phyloP scores from a whole-genome alignment of 2,797 vertebrate species.

The Paedocypris micromegethes region DNA sequence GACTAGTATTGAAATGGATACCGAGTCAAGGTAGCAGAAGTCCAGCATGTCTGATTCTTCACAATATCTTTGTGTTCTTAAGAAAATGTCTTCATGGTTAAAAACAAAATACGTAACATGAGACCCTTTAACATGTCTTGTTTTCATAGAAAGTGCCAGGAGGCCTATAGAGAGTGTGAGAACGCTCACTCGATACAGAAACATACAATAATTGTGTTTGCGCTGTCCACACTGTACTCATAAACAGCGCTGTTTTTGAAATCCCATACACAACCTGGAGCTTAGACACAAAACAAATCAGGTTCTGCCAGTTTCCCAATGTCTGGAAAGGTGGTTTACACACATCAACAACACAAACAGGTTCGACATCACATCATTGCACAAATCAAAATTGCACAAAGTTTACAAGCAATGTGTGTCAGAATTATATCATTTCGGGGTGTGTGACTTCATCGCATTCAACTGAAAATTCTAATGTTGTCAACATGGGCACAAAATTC shows the following conservation, averaged over 20 bases:
- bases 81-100: too few relatives aligned
- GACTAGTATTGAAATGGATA: too few relatives aligned
- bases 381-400: neutral
- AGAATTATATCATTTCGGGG: neutral
- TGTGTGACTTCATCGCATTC: neutral
- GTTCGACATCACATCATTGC: constrained; percentile 23
- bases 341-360: constrained; percentile 26
- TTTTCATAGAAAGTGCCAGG: neutral
- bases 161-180: neutral
- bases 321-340: constrained; percentile 20
- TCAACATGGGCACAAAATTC: too few relatives aligned
- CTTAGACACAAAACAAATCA: constrained; percentile 22
- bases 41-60: too few relatives aligned
- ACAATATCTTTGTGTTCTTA: too few relatives aligned
- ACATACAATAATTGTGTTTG: constrained; percentile 21
- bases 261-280: constrained; percentile 18
- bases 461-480: neutral
- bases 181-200: constrained; percentile 2
- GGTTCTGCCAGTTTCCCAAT: constrained; percentile 34
- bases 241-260: constrained; percentile 11
- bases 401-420: constrained; percentile 1
- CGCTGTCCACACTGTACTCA: constrained; percentile 6
- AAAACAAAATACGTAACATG: neutral
- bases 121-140: neutral
- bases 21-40: too few relatives aligned